phyloP scores from a whole-genome alignment of 2,797 vertebrate genomes.

The Paratrypauchen microcephalus region DNA sequence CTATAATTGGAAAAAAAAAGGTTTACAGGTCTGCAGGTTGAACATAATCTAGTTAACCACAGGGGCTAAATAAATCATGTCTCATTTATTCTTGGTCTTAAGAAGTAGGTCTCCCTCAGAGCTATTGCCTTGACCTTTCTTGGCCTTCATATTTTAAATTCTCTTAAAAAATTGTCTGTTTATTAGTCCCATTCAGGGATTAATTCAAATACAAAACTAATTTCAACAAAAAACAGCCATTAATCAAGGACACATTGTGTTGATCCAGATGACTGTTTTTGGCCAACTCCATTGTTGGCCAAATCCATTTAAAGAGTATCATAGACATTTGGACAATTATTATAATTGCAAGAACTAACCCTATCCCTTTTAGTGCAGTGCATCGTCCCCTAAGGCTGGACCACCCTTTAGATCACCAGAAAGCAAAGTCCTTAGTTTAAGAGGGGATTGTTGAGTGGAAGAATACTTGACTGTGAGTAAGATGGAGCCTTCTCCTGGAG shows the following conservation, averaged over 20 bases:
- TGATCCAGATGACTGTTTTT: neutral
- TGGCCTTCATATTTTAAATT: neutral
- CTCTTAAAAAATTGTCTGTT: neutral
- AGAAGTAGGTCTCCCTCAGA: neutral
- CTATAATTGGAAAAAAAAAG: neutral
- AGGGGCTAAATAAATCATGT: conserved; percentile 8
- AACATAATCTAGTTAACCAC: neutral
- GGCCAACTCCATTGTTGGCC: too few relatives aligned
- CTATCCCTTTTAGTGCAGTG: too few relatives aligned
- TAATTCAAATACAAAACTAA: neutral
- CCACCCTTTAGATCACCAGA: too few relatives aligned
- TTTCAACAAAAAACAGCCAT: neutral
- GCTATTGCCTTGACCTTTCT: neutral
- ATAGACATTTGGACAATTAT: too few relatives aligned
- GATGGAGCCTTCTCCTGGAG: too few relatives aligned
- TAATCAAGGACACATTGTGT: neutral
- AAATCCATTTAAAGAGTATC: too few relatives aligned
- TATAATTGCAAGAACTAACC: too few relatives aligned
- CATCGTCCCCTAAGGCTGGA: too few relatives aligned
- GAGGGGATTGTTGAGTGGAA: too few relatives aligned
- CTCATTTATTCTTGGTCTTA: neutral
- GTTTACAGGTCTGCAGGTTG: neutral
- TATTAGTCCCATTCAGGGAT: neutral
- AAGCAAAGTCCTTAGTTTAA: too few relatives aligned
- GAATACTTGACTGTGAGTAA: too few relatives aligned